Evolutionary conservation across 2,113 vertebrate genomes (phyloP).

Genomic region (Sus scrofa): DNA sequence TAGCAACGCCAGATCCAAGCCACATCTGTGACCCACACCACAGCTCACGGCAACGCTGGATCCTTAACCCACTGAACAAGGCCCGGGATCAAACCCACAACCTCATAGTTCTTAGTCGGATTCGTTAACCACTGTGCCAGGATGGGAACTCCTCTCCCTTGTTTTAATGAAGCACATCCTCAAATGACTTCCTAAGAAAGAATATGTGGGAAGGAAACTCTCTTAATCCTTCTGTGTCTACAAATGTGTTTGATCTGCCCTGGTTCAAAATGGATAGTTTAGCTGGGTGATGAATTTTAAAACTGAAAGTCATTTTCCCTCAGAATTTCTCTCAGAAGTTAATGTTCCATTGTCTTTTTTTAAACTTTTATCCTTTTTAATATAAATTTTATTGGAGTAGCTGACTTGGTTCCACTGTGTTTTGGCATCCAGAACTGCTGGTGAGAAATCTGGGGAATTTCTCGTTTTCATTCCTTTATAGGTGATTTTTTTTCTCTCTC

Average conservation of each 20-base stretch:
- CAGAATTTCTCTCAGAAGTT: not conserved
- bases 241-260: not conserved
- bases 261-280: not conserved
- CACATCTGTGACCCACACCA: too few relatives aligned
- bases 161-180: not conserved
- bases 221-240: not conserved
- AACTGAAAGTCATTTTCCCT: conserved; percentile 11
- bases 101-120: too few relatives aligned
- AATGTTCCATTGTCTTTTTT: not conserved
- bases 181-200: not conserved
- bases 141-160: conserved; percentile 9
- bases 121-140: too few relatives aligned
- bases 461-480: not conserved
- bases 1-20: too few relatives aligned
- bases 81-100: too few relatives aligned
- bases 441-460: not conserved
- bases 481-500: not conserved
- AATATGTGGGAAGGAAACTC: not conserved
- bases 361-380: too few relatives aligned
- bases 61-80: too few relatives aligned
- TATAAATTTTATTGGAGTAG: too few relatives aligned
- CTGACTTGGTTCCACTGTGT: not conserved
- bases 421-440: not conserved
- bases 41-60: too few relatives aligned
- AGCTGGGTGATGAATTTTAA: conserved; percentile 48